phyloP scores from a whole-genome alignment of 2,888 invertebrate genomes.

The Hemaris fuciformis region DNA sequence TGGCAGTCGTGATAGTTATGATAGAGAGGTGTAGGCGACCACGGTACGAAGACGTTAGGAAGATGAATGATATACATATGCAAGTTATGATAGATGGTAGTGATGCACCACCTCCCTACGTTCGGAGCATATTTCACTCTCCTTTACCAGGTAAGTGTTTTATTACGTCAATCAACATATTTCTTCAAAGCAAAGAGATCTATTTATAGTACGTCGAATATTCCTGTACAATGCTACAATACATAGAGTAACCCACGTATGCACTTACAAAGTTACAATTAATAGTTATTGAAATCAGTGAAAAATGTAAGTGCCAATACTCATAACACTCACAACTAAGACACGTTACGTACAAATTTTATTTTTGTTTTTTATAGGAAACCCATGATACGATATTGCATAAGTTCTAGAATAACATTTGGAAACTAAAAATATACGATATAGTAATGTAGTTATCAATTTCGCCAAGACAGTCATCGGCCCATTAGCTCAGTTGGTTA shows the following conservation, averaged over 20 bases:
- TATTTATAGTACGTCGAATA: not conserved
- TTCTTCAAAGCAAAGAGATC: too few relatives aligned
- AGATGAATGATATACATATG: slow-evolving; percentile 72
- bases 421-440: not conserved
- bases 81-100: slow-evolving; percentile 71
- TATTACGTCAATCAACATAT: not conserved
- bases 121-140: slow-evolving; percentile 80
- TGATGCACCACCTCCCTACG: slow-evolving; percentile 74
- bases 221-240: too few relatives aligned
- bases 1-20: slow-evolving; percentile 75
- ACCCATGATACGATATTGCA: too few relatives aligned
- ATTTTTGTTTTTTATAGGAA: too few relatives aligned
- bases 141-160: slow-evolving; percentile 75
- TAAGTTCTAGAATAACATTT: too few relatives aligned
- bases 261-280: too few relatives aligned
- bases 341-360: too few relatives aligned
- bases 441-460: not conserved
- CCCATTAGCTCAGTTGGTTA: slow-evolving; percentile 65
- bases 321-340: too few relatives aligned
- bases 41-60: slow-evolving; percentile 66
- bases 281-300: too few relatives aligned
- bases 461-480: slow-evolving; percentile 40
- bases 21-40: slow-evolving; percentile 69
- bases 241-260: too few relatives aligned
- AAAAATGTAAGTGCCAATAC: too few relatives aligned